These are phyloP conservation scores for Chalcosyrphus nemorum DNA, from an alignment of 2,888 invertebrate species.

Conservation along the genomic window DNA sequence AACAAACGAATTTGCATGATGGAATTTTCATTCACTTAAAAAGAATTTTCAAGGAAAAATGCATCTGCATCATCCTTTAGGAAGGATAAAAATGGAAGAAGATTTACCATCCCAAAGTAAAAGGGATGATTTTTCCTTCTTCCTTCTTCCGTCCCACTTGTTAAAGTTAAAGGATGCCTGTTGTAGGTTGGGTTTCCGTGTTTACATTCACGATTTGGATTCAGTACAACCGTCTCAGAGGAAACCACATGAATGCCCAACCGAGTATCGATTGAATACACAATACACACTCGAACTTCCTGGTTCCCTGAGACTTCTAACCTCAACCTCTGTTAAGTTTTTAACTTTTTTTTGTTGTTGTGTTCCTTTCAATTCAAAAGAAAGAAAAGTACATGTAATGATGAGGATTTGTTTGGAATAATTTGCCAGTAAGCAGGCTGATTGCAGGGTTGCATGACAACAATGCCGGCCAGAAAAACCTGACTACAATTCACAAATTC, in stretches of 20 bases:
- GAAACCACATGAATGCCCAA: slow-evolving; percentile 23
- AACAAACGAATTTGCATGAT: slow-evolving; percentile 36
- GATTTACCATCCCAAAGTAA: not conserved
- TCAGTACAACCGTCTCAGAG: not conserved
- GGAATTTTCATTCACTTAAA: slow-evolving; percentile 33
- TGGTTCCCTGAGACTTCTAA: slow-evolving; percentile 38
- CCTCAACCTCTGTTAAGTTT: slow-evolving; percentile 52
- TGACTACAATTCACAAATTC: slow-evolving; percentile 40
- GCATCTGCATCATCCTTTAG: slow-evolving; percentile 11
- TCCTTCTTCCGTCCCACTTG: not conserved
- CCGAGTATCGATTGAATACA: slow-evolving; percentile 36
- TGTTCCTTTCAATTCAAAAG: slow-evolving; percentile 3
- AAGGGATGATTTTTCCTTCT: too few species aligned
- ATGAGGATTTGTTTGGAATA: slow-evolving; percentile 43
- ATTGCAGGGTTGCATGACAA: slow-evolving; percentile 63
- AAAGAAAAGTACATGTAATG: slow-evolving; percentile 1
- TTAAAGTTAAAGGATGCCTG: not conserved
- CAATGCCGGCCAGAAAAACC: slow-evolving; percentile 24
- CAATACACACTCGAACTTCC: slow-evolving; percentile 21
- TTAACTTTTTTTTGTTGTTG: not conserved
- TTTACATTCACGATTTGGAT: slow-evolving; percentile 33
- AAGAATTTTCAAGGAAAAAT: slow-evolving; percentile 16
- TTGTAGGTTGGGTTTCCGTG: slow-evolving; percentile 2
- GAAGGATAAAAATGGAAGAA: not conserved
- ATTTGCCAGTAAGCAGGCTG: slow-evolving; percentile 54